phyloP scores from a whole-genome alignment of 1,140 invertebrate genomes.

The Drosophila nigromelanica region DNA sequence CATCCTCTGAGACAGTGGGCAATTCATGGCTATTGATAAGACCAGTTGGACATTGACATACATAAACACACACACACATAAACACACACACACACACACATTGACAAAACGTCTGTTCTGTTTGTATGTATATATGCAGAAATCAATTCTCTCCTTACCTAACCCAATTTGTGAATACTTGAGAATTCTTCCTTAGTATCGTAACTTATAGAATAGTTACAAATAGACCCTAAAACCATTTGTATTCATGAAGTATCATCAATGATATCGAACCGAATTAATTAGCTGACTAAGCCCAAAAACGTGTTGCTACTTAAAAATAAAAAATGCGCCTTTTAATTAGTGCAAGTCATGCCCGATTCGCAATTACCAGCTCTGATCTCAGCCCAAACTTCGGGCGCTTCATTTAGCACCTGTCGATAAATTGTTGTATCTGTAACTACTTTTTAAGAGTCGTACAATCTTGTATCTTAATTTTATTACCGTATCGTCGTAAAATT shows the following conservation, averaged over 20 bases:
- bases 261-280: neutral
- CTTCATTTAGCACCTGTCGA: neutral
- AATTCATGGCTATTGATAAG: conserved; percentile 24
- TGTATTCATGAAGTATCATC: neutral
- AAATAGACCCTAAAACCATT: neutral
- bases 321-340: neutral
- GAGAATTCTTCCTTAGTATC: neutral
- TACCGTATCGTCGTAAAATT: conserved; percentile 14
- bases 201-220: neutral
- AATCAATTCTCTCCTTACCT: neutral
- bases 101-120: too few relatives aligned
- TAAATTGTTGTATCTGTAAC: too few relatives aligned
- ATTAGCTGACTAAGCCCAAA: conserved; percentile 1
- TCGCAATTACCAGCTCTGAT: conserved; percentile 1
- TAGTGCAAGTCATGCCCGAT: conserved; percentile 3
- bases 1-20: neutral
- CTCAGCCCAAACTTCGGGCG: neutral
- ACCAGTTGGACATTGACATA: conserved; percentile 14
- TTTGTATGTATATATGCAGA: too few relatives aligned
- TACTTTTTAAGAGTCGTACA: neutral
- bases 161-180: neutral
- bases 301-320: neutral
- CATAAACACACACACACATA: neutral
- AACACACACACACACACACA: neutral
- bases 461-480: conserved; percentile 3